phyloP scores from a whole-genome alignment of 2,888 invertebrate species.

The Microctonus aethiopoides region DNA sequence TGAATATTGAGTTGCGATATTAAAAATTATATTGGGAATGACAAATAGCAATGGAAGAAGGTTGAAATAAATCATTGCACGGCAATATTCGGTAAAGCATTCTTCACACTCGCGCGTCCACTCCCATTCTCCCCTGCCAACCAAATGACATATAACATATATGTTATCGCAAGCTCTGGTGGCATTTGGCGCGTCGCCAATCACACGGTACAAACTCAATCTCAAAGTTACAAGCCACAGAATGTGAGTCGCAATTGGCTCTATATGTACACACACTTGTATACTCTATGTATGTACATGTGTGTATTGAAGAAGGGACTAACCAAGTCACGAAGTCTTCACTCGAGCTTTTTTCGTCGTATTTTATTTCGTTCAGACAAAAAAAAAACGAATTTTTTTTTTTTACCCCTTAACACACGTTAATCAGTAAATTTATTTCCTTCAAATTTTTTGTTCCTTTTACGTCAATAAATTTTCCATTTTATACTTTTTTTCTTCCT shows the following conservation, averaged over 20 bases:
- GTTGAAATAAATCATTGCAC: slow-evolving; percentile 8
- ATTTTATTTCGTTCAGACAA: background rate
- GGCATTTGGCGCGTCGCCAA: slow-evolving; percentile 21
- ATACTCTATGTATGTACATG: background rate
- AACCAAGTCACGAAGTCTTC: background rate
- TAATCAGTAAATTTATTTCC: background rate
- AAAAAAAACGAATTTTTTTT: background rate
- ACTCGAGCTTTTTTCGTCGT: background rate
- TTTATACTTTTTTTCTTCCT: background rate
- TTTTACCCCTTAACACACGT: background rate
- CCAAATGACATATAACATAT: background rate
- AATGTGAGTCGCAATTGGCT: background rate
- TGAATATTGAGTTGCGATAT: background rate
- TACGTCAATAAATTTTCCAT: background rate
- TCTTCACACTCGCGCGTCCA: slow-evolving; percentile 6
- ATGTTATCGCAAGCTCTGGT: slow-evolving; percentile 2
- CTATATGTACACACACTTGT: background rate
- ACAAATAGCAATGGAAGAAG: background rate
- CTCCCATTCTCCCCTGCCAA: background rate
- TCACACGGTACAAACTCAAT: slow-evolving; percentile 22
- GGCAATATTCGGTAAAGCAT: background rate
- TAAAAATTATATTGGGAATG: background rate
- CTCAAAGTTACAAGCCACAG: slow-evolving; percentile 11
- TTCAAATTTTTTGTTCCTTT: background rate
- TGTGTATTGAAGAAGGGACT: background rate